Evolutionary conservation across 23 tunicate species (phyloP), one percentile per base, ranked within the genome.

Genomic region (Aplidium turbinatum): DNA sequence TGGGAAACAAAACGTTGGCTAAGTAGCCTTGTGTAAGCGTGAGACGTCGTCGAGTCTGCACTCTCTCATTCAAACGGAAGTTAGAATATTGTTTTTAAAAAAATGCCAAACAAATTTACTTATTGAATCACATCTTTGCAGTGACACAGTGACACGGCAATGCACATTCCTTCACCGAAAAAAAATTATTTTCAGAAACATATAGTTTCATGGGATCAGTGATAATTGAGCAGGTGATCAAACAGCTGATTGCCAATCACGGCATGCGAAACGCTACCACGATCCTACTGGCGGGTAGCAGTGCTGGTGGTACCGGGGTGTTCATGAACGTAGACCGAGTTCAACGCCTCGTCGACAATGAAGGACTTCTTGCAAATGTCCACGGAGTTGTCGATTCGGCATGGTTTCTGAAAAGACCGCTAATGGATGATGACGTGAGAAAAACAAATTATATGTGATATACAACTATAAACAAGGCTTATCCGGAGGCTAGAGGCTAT

Each of bases 251-350:
- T 3, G 38, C 54, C 25, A 77, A 84, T 35, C 68, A 66, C 26
- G 82, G 77, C 0, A 67, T 84, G 82, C 31, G 36, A 18, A 28
- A 65, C 1, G 90, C 90, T 0, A 24, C 73, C 7, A 38, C 18
- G 1, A 57, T 84, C 25, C 3, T 84, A 19, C 33, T 84, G 35
- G 82, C 90, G 1, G 90, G 90, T 3, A 75, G 77, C 82, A 84
- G 90, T 28, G 90, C 90, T 34, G 90, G 90, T 66, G 90, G 82
- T 1, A 75, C 78, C 35, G 90, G 90, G 19, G 90, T 84, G 21
- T 76, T 84, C 24, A 47, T 84, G 62, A 84, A 84, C 70, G 28
- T 84, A 22, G 90, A 84, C 77, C 78, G 82, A 0, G 56, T 84
- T 24, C 82, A 84, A 66, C 28, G 21, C 16, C 9, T 40, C 2